phyloP scores from a whole-genome alignment of 2,888 invertebrate species.

The Eubasilissa splendida region DNA sequence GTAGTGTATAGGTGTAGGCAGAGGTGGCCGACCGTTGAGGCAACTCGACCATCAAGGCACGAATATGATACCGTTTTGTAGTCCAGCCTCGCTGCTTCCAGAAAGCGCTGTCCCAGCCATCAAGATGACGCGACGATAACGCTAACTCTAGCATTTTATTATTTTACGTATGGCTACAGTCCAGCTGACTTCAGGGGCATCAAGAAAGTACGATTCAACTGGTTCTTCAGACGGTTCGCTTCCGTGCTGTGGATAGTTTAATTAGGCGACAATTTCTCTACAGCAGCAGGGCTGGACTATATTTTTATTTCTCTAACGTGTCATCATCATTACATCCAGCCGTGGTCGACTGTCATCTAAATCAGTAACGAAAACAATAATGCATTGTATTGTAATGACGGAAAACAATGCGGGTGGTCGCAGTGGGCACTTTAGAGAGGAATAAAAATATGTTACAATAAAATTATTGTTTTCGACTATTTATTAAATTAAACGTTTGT shows the following conservation, averaged over 20 bases:
- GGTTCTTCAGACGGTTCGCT: constrained; percentile 10
- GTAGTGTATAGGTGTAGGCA: no score
- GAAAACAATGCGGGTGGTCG: no score
- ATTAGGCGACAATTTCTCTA: constrained; percentile 11
- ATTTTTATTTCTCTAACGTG: not conserved
- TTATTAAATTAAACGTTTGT: no score
- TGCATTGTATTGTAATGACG: no score
- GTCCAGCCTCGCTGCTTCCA: constrained; percentile 3
- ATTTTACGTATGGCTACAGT: constrained; percentile 17
- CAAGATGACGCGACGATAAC: constrained; percentile 9
- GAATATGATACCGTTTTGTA: not conserved
- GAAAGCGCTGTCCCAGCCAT: not conserved
- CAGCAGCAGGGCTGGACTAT: not conserved
- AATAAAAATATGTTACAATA: no score
- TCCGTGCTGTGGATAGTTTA: constrained; percentile 6
- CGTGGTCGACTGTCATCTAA: no score
- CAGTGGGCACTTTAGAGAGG: no score
- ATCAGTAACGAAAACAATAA: no score
- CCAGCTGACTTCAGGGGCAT: not conserved
- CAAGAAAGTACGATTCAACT: constrained; percentile 4
- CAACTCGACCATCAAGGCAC: no score
- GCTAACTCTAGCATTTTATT: constrained; percentile 15
- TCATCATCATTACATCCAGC: no score
- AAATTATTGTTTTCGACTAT: no score
- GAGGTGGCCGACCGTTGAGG: no score